Evolutionary conservation across 2,113 vertebrate species (phyloP).

Genomic region (Mohoua ochrocephala): DNA sequence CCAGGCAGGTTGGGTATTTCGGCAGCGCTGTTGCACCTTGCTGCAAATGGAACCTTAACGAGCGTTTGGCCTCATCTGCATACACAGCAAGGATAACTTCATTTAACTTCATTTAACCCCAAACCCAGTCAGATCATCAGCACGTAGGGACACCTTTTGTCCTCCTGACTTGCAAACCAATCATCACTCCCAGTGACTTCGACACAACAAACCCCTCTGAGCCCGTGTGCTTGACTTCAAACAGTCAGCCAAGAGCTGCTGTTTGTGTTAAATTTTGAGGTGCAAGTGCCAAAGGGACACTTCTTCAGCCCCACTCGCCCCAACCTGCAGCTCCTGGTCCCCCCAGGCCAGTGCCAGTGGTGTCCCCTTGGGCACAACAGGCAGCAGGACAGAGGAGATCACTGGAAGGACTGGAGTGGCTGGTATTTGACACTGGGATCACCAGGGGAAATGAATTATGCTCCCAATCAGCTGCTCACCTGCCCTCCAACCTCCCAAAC

Average conservation of each 20-base stretch:
- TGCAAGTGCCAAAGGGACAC: not conserved
- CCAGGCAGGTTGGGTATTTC: not conserved
- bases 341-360: not conserved
- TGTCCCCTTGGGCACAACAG: not conserved
- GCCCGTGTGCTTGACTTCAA: not conserved
- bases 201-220: not conserved
- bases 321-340: not conserved
- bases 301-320: not conserved
- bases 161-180: not conserved
- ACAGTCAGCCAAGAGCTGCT: not conserved
- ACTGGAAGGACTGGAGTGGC: not conserved
- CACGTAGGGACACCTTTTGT: not conserved
- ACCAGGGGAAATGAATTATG: not conserved
- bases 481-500: not conserved
- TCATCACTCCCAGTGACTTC: not conserved
- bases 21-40: not conserved
- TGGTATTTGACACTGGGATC: not conserved
- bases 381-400: not conserved
- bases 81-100: not conserved
- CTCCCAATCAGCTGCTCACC: not conserved
- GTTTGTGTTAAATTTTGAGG: not conserved
- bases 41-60: not conserved
- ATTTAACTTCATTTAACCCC: not conserved
- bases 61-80: not conserved
- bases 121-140: not conserved